phyloP scores from a whole-genome alignment of 2,797 vertebrate species.

The Halcyon badia region DNA sequence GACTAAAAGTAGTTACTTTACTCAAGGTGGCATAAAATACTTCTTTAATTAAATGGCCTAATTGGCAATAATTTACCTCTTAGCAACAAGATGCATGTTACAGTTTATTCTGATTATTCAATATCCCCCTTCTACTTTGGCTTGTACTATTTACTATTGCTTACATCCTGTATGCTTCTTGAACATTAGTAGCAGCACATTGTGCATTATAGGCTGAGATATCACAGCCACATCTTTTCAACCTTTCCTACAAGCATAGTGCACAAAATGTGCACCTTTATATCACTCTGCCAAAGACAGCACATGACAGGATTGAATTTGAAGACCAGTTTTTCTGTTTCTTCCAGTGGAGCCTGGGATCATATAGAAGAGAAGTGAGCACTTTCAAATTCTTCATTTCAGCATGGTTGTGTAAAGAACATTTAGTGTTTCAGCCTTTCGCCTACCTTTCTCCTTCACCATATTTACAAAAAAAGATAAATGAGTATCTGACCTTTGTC shows the following conservation, averaged over 20 bases:
- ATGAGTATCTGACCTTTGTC: neutral
- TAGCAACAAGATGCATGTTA: neutral
- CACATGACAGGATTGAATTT: neutral
- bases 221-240: neutral
- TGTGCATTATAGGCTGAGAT: neutral
- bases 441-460: neutral
- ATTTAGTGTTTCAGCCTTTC: neutral
- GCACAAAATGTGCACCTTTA: neutral
- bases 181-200: neutral
- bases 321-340: neutral
- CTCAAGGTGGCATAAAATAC: neutral
- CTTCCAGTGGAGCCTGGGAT: rapidly evolving
- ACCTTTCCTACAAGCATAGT: neutral
- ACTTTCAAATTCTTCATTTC: neutral
- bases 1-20: neutral
- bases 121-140: neutral
- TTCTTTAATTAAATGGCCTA: neutral
- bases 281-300: neutral
- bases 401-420: neutral
- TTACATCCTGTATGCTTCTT: neutral
- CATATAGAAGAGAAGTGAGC: neutral
- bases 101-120: neutral
- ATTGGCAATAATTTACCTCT: neutral
- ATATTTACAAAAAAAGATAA: neutral
- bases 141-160: neutral